phyloP scores from a whole-genome alignment of 2,113 vertebrate genomes.

The Bufo gargarizans region DNA sequence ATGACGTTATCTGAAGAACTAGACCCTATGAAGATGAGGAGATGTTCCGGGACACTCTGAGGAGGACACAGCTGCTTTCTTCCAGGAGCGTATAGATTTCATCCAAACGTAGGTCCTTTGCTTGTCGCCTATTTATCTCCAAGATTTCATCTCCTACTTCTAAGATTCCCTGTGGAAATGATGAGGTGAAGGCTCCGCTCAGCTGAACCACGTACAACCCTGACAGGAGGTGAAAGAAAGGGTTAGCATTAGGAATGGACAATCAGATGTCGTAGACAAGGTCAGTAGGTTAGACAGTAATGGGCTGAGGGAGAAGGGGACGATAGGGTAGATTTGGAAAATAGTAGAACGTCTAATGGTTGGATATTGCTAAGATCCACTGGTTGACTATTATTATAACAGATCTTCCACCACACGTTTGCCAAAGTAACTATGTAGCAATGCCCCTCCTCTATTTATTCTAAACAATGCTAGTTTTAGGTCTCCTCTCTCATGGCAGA shows the following conservation, averaged over 20 bases:
- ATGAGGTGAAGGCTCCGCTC: constrained; percentile 41
- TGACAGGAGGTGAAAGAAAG: constrained; percentile 33
- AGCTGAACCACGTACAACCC: constrained; percentile 38
- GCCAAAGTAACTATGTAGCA: not conserved
- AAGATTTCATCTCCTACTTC: constrained; percentile 42
- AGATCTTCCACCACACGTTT: not conserved
- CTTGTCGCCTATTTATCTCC: constrained; percentile 30
- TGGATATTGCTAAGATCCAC: not conserved
- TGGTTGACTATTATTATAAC: not conserved
- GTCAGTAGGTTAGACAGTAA: not conserved
- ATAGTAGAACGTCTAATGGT: not conserved
- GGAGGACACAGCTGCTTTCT: constrained; percentile 44
- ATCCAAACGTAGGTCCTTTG: constrained; percentile 27
- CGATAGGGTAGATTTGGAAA: not conserved
- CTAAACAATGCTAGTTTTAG: not conserved
- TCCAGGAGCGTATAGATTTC: constrained; percentile 38
- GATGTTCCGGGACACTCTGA: not conserved
- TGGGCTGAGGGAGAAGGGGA: not conserved
- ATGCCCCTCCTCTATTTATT: not conserved
- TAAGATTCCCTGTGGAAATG: constrained; percentile 48
- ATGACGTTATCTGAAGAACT: not conserved
- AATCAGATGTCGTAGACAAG: constrained; percentile 34
- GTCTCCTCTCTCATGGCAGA: not conserved
- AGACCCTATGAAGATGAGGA: not conserved
- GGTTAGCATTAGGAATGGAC: constrained; percentile 26